Evolutionary conservation across 2,888 invertebrate genomes (phyloP), one percentile per base, ranked within the genome.

Genomic region (Parasteatoda lunata): DNA sequence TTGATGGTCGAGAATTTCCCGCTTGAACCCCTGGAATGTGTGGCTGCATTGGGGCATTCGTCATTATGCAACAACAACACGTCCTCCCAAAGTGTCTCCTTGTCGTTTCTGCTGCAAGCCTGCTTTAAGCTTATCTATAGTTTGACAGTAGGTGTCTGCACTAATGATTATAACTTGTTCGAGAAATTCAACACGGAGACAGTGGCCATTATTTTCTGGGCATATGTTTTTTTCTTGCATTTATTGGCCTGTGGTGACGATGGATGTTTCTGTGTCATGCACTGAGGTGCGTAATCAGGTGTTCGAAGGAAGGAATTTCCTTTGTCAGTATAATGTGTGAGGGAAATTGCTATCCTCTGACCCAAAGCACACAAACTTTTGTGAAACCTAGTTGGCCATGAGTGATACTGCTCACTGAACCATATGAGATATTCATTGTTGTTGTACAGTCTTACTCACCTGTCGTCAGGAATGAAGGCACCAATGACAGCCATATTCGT

Each of bases 161-260:
- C 49, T 70, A 48, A 70, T 70, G 70, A 4, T 3, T 49, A 6
- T 70, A 48, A 11, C 13, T n/a, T 70, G 48, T 49, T 70, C 9
- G 13, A 49, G 47, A 48, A 70, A 48, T 70, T 48, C 47, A 70
- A 48, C 70, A 70, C 0, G 49, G n/a, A 48, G 49, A 48, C 8
- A 70, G 49, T 70, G n/a, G 4, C 49, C 70, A 70, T 70, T 70
- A 3, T 70, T 70, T 70, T 70, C 47, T 70, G 70, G 48, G 13
- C 70, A 70, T 47, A 70, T 70, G 47, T 70, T 45, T 47, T 69
- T 70, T 3, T 70, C 70, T 9, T 70, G 30, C 30, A 30, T 30
- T 30, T 30, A 30, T 30, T 30, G 70, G n/a, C 9, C 45, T 70
- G 70, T 13, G 70, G 49, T 70, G 47, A 48, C 49, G 70, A 47